Base-by-base conservation (phyloP, 2,888 invertebrate genomes). In the Melolontha melolontha region DNA sequence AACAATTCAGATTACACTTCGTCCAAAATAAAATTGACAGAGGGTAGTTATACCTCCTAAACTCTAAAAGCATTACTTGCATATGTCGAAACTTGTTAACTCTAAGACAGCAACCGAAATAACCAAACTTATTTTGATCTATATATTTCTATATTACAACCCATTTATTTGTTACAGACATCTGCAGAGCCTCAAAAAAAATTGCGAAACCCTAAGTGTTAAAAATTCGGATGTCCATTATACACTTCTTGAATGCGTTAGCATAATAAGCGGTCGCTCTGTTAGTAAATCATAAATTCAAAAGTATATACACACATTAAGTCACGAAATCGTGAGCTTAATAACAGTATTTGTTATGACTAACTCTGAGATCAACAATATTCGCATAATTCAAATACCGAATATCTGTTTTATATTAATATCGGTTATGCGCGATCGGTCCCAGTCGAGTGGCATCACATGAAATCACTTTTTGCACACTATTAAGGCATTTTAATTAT, bases 371-470 rank as follows among this genome's bases (percentile, higher is more conserved):
- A 59, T 59, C 10, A 27, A 14, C 44, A 47, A 44, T 59, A 29
- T 44, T 59, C 59, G 47, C 59, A 59, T 44, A 59, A 14, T 29
- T 44, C 44, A 34, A 59, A 59, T 44, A 17, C 59, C 59, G 27
- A 27, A 44, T 59, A 22, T 47, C 59, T 59, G 59, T 59, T 44
- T 59, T 59, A 44, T 59, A 44, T 59, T 59, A 34, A 6, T 34
- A 44, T 59, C 59, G 59, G 34, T 59, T 34, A 34, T 44, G 59
- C 11, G n/a, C n/a, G 11, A 14, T 34, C 34, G 1, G 7, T 14
- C 42, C 10, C 29, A 10, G n/a, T 59, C 59, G 14, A 59, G 59
- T 59, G 44, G 59, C 59, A 57, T 57, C 57, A 59, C 59, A 44
- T 44, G 44, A 44, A 59, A 44, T 44, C 34, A 34, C 29, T 59